Conservation (phyloP, 2,797 vertebrate species). For the Prunella strophiata region DNA sequence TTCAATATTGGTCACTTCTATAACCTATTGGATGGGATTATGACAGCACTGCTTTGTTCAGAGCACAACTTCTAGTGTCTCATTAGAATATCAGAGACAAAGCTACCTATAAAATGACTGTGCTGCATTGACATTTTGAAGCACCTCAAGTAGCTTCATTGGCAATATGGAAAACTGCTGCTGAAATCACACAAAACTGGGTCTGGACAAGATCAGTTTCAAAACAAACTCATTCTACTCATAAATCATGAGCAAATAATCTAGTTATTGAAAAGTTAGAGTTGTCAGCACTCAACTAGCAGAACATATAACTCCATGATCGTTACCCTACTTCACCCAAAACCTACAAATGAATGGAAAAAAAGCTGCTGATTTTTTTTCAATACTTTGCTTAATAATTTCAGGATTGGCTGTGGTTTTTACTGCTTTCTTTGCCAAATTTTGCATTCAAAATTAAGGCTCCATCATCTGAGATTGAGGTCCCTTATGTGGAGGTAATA, state of each 20-base stretch:
- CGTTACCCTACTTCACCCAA: background rate
- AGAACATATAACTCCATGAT: background rate
- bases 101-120: background rate
- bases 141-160: background rate
- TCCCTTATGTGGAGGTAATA: background rate
- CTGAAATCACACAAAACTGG: background rate
- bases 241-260: slow-evolving; percentile 2
- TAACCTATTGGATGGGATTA: background rate
- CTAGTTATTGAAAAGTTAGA: background rate
- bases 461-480: background rate
- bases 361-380: background rate
- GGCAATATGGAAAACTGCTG: background rate
- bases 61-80: background rate
- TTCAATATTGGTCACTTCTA: background rate
- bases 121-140: background rate
- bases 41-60: background rate
- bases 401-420: background rate
- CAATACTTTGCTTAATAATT: background rate
- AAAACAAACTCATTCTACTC: background rate
- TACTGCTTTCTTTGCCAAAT: background rate
- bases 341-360: background rate
- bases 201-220: background rate
- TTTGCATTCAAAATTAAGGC: background rate
- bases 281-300: background rate
- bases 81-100: background rate